Base-by-base conservation (phyloP, 2,797 vertebrate genomes). In the Schizopygopsis malacanthus region DNA sequence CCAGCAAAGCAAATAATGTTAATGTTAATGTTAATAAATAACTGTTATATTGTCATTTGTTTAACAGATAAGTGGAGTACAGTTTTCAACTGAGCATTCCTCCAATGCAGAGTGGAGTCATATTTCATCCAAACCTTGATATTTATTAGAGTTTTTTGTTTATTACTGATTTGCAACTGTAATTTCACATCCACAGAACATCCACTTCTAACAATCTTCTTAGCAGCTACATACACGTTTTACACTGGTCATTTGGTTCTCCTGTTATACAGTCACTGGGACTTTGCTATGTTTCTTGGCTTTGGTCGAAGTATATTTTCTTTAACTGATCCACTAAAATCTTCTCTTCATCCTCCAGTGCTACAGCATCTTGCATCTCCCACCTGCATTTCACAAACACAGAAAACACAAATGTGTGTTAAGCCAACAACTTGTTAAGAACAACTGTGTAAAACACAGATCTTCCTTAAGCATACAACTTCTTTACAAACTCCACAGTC, bases 331-430 rank as follows among this genome's bases (percentile, higher is more conserved):
- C 94, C 88, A 97, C 92, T 92, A 98, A 95, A 76, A 86, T 82
- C 90, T 93, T 95, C 90, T 98, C 97, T 85, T 96, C 96, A 5
- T 97, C 96, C 91, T 97, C 96, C 88, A 99, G 94, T 90, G 86
- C 93, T 41, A 96, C 96, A 56, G 86, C 94, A 50, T 97, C 95
- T 92, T 94, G 97, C 96, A 97, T 96, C 93, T 99, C 98, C 97
- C 98, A 99, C 92, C 98, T 99, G 96, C 91, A 96, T 96, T 69
- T 81, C 63, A 67, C 25, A 37, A 81, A 69, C 65, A 69, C n/a
- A 76, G 4, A 76, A 76, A 76, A 76, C 45, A 81, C 10, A 65
- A 45, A 13, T 15, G 28, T 80, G 43, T 67, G 43, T 80, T 67
- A 67, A 4, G 56, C 33, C 33, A 59, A 61, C 22, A n/a, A n/a